Conservation (phyloP, 64 coral and sea anemone species). For the Astreopora myriophthalma region DNA sequence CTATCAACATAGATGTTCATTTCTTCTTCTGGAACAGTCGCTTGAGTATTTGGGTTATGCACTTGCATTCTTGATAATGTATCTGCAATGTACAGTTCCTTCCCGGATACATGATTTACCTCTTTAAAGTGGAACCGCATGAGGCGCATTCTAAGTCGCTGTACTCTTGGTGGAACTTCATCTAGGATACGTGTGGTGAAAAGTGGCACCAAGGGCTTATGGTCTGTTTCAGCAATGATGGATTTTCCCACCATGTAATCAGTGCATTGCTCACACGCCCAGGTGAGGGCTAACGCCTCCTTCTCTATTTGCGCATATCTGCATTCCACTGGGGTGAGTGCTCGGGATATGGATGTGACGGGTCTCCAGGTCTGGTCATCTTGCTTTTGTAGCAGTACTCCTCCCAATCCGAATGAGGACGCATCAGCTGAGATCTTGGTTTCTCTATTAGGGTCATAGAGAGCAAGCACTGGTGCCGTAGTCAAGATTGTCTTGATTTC, state of each 20-base stretch:
- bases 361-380: constrained; percentile 43
- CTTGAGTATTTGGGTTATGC: neutral
- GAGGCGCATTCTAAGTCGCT: neutral
- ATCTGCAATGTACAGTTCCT: too few species aligned
- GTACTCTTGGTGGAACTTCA: constrained; percentile 35
- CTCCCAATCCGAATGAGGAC: constrained; percentile 63
- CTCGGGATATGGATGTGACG: constrained; percentile 44
- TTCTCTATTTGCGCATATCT: constrained; percentile 52
- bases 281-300: constrained; percentile 25
- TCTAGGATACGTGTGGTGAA: constrained; percentile 5
- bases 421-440: constrained; percentile 60
- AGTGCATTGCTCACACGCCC: constrained; percentile 34
- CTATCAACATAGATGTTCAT: constrained; percentile 1
- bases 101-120: neutral
- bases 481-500: constrained; percentile 21
- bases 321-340: constrained; percentile 22
- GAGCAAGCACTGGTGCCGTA: neutral
- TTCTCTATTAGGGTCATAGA: constrained; percentile 45
- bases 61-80: too few species aligned
- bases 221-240: constrained; percentile 45
- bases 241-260: constrained; percentile 59
- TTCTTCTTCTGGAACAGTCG: neutral
- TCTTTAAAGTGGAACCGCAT: neutral
- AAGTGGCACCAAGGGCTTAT: constrained; percentile 46
- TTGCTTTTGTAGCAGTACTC: constrained; percentile 54